Conservation (phyloP, 2,797 vertebrate species). For the Falco cherrug region DNA sequence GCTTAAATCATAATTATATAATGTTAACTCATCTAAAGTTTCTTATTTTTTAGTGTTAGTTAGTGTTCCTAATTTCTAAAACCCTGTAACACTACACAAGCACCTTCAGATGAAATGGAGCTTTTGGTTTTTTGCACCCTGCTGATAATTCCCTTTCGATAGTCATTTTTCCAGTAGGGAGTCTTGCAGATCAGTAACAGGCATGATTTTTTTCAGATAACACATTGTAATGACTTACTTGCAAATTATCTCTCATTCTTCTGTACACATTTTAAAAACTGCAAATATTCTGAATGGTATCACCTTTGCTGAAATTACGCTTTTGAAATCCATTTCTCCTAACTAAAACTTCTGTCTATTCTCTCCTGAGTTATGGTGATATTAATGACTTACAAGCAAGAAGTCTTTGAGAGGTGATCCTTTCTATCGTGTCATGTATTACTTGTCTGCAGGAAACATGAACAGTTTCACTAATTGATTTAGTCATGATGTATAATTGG, state of each 20-base stretch:
- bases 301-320: not conserved
- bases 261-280: not conserved
- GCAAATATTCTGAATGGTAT: not conserved
- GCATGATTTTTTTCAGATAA: not conserved
- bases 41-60: not conserved
- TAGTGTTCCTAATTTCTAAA: not conserved
- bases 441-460: not conserved
- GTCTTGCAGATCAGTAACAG: constrained; percentile 21
- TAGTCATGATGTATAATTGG: not conserved
- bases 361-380: not conserved
- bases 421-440: not conserved
- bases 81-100: not conserved
- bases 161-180: constrained; percentile 12
- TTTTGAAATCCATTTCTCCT: not conserved
- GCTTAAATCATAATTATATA: not conserved
- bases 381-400: not conserved
- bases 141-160: constrained; percentile 18
- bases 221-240: not conserved
- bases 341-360: not conserved
- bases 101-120: not conserved
- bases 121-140: not conserved
- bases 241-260: not conserved
- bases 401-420: not conserved
- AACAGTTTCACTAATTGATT: not conserved
- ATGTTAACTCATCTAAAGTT: not conserved